Percentiles rank a stretch among this genome's conserved stretches.
These are phyloP conservation scores for Tetramorium bicarinatum DNA, from an alignment of 2,888 invertebrate genomes.

Conservation along the genomic window DNA sequence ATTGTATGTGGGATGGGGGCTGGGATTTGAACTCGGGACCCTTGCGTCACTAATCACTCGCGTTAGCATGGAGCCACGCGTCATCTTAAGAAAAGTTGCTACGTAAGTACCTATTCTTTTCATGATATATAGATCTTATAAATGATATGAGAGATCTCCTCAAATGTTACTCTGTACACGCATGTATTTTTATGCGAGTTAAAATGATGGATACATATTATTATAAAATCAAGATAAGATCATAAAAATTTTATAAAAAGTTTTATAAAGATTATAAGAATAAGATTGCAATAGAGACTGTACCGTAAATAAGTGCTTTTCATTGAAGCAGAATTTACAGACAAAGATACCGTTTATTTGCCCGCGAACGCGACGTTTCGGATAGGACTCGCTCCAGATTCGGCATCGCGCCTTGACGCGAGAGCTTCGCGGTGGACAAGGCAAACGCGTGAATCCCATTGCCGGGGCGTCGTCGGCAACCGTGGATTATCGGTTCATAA, in stretches of 20 bases:
- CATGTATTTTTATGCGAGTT: neutral
- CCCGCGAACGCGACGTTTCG: neutral
- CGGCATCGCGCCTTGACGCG: neutral
- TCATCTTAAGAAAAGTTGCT: neutral
- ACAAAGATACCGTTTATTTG: neutral
- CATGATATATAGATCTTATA: neutral
- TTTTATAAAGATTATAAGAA: no score
- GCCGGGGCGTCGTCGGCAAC: constrained; percentile 69
- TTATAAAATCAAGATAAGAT: neutral
- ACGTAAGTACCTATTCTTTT: neutral
- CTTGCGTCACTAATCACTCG: no score
- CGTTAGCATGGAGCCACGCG: no score
- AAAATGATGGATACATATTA: neutral
- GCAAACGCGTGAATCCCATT: constrained; percentile 72
- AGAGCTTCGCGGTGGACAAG: constrained; percentile 48
- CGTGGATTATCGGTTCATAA: constrained; percentile 85
- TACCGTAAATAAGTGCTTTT: neutral
- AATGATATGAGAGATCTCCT: neutral
- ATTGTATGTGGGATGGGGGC: no score
- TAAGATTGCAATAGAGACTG: neutral
- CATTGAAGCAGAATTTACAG: neutral
- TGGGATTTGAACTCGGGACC: no score
- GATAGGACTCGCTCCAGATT: neutral
- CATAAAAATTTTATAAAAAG: no score
- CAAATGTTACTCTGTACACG: neutral